phyloP scores from a whole-genome alignment of 2,113 vertebrate species.

The Anser brachyrhynchus region DNA sequence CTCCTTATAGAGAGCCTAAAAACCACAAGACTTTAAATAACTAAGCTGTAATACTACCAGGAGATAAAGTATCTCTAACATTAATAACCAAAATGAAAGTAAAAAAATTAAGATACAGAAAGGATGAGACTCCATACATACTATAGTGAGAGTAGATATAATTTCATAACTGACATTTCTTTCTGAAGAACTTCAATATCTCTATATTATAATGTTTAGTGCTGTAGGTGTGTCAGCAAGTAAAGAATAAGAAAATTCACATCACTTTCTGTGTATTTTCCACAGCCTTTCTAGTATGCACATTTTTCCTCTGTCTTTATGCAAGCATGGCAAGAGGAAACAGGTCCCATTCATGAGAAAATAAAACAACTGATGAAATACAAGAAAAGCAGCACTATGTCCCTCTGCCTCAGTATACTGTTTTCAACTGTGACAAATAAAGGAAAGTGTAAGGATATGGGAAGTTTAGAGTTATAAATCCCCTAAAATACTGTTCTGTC shows the following conservation, averaged over 20 bases:
- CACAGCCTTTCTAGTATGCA: background rate
- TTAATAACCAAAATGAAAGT: background rate
- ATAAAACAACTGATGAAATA: background rate
- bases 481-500: background rate
- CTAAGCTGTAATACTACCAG: background rate
- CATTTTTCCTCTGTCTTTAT: background rate
- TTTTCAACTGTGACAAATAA: background rate
- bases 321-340: background rate
- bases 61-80: background rate
- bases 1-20: background rate
- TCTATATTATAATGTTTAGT: background rate
- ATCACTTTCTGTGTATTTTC: background rate
- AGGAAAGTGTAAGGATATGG: background rate
- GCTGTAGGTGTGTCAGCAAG: background rate
- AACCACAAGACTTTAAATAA: background rate
- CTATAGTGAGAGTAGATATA: background rate
- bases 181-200: background rate
- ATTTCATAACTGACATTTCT: background rate
- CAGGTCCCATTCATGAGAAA: background rate
- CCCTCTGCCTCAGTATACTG: background rate
- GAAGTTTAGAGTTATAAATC: background rate
- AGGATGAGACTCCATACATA: background rate
- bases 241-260: background rate
- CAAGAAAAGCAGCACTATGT: background rate
- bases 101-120: background rate